Conservation (phyloP, 2,888 invertebrate genomes). For the Sisyra terminalis region DNA sequence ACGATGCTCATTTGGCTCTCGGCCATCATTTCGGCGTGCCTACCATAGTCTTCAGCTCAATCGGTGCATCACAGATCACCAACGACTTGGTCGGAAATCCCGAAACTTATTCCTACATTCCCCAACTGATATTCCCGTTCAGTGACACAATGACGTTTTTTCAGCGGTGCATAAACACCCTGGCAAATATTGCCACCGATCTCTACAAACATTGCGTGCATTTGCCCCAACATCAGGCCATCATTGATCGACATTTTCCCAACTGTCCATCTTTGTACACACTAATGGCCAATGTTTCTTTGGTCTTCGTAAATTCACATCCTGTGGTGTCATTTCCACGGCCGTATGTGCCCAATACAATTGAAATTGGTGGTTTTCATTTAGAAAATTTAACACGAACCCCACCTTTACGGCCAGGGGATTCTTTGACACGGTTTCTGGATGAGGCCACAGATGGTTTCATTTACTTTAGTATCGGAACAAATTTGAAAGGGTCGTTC, state of each 20-base stretch:
- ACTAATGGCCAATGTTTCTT: slow-evolving; percentile 14
- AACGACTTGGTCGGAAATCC: slow-evolving; percentile 30
- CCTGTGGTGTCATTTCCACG: slow-evolving; percentile 26
- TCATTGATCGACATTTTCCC: slow-evolving; percentile 15
- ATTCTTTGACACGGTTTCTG: slow-evolving; percentile 15
- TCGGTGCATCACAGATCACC: slow-evolving; percentile 27
- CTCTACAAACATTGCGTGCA: background rate
- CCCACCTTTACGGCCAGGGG: too few species aligned
- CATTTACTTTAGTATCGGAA: slow-evolving; percentile 23
- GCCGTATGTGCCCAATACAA: slow-evolving; percentile 33
- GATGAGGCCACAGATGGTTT: slow-evolving; percentile 19
- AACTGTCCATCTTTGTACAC: slow-evolving; percentile 12
- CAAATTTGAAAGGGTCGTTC: slow-evolving; percentile 18
- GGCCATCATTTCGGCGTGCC: slow-evolving; percentile 23
- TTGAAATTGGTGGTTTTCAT: slow-evolving; percentile 20
- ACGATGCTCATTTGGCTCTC: slow-evolving; percentile 28
- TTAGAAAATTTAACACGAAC: slow-evolving; percentile 13
- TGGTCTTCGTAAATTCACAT: slow-evolving; percentile 19
- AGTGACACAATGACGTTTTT: slow-evolving; percentile 31
- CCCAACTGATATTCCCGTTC: slow-evolving; percentile 27
- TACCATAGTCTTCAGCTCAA: slow-evolving; percentile 24
- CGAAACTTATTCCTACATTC: slow-evolving; percentile 30
- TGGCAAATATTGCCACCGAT: slow-evolving; percentile 3
- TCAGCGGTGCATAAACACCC: slow-evolving; percentile 31
- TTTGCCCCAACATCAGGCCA: slow-evolving; percentile 12